phyloP scores from a whole-genome alignment of 2,888 invertebrate species.

The Amaurobius ferox region DNA sequence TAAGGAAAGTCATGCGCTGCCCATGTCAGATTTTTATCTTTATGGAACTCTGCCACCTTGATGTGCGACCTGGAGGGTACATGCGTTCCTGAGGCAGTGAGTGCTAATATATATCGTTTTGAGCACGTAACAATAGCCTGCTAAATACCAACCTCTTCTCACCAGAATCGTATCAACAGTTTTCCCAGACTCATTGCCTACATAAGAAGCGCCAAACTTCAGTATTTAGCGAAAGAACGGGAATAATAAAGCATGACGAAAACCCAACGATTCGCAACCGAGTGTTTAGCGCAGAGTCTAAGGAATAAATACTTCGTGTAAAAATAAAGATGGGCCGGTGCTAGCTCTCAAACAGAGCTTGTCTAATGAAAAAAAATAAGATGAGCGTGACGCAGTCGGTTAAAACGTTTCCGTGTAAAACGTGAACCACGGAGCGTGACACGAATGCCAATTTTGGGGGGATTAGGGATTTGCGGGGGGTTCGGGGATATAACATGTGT shows the following conservation, averaged over 20 bases:
- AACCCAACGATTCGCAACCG: background rate
- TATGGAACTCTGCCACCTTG: no score
- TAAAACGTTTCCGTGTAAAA: constrained; percentile 14
- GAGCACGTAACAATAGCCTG: background rate
- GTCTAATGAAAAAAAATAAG: constrained; percentile 13
- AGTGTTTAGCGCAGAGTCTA: background rate
- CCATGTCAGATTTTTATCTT: no score
- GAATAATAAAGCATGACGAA: constrained; percentile 9
- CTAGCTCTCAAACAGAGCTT: constrained; percentile 16
- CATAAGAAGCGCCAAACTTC: background rate
- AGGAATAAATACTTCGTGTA: background rate
- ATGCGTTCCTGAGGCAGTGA: background rate
- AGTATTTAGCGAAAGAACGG: background rate
- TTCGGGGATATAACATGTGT: constrained; percentile 2
- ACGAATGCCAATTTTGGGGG: background rate
- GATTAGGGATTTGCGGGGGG: background rate
- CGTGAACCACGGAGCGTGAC: background rate
- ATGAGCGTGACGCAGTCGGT: constrained; percentile 1
- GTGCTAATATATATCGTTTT: background rate
- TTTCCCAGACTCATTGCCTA: constrained; percentile 16
- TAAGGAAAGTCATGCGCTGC: no score
- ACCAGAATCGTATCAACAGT: background rate
- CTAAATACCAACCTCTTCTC: background rate
- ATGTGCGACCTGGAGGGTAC: background rate
- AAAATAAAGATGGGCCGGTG: background rate